A percentile compares a stretch with the other conserved stretches of the same genome.
Evolutionary conservation across 1,140 invertebrate species (phyloP).

Genomic region (Orius insidiosus): DNA sequence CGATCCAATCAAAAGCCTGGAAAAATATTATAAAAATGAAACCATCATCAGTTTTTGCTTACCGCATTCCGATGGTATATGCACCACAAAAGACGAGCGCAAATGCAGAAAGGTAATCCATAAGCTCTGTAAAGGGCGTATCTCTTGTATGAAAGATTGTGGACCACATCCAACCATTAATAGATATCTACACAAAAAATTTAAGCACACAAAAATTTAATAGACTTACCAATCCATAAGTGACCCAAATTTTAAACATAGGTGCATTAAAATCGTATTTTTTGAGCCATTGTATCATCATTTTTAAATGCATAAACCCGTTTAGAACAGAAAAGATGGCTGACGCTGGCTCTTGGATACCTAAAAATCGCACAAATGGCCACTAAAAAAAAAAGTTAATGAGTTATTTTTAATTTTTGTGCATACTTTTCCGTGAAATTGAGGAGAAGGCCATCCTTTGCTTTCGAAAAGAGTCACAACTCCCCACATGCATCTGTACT

Average conservation of each 20-base stretch:
- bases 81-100: slow-evolving; percentile 51
- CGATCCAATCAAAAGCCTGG: no score
- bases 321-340: slow-evolving; percentile 81
- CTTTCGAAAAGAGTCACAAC: slow-evolving; percentile 63
- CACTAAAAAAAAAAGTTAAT: no score
- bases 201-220: no score
- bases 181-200: slow-evolving; percentile 59
- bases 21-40: no score
- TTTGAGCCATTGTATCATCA: no score
- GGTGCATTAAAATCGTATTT: no score
- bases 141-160: slow-evolving; percentile 80
- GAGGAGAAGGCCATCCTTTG: slow-evolving; percentile 53
- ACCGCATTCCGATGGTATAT: slow-evolving; percentile 46
- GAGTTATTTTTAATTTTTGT: no score
- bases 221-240: slow-evolving; percentile 59
- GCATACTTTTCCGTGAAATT: slow-evolving; percentile 87
- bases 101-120: slow-evolving; percentile 81
- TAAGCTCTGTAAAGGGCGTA: slow-evolving; percentile 70
- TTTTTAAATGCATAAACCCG: slow-evolving; percentile 51
- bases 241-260: no score
- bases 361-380: slow-evolving; percentile 77
- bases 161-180: slow-evolving; percentile 90
- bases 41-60: no score
- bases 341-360: slow-evolving; percentile 92
- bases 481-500: slow-evolving; percentile 84